phyloP scores from a whole-genome alignment of 2,888 invertebrate genomes.

The Hypomecis atomaria region DNA sequence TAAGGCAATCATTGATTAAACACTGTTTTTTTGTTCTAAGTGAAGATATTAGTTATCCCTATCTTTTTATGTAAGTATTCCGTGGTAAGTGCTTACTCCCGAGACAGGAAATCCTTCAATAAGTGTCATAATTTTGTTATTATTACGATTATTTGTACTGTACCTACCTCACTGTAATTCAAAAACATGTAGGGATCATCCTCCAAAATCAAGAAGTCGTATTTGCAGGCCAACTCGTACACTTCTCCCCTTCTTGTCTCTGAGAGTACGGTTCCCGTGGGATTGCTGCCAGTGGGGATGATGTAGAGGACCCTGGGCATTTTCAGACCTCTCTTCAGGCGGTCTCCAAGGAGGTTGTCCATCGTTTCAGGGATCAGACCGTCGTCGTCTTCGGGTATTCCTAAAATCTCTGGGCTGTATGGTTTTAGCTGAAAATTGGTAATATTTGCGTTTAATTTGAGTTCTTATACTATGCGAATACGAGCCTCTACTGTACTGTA shows the following conservation, averaged over 20 bases:
- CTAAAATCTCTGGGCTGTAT: slow-evolving; percentile 86
- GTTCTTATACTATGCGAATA: no score
- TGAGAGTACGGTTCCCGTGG: slow-evolving; percentile 88
- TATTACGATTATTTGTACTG: no score
- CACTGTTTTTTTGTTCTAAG: no score
- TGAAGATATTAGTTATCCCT: no score
- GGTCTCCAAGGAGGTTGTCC: slow-evolving; percentile 80
- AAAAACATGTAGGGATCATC: slow-evolving; percentile 94
- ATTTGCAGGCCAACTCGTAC: slow-evolving; percentile 90
- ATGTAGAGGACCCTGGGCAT: slow-evolving; percentile 90
- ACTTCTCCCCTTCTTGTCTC: slow-evolving; percentile 87
- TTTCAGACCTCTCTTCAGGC: slow-evolving; percentile 70
- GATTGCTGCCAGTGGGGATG: slow-evolving; percentile 91
- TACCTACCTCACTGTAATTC: slow-evolving; percentile 86
- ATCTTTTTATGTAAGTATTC: no score
- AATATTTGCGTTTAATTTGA: no score
- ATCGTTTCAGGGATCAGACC: slow-evolving; percentile 88
- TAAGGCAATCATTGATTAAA: no score
- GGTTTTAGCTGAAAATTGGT: slow-evolving; percentile 87
- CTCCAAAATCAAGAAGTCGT: slow-evolving; percentile 91
- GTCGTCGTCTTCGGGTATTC: slow-evolving; percentile 88
- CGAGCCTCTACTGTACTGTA: no score
- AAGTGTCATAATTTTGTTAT: no score
- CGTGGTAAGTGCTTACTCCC: no score
- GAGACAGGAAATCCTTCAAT: no score